Evolutionary conservation across 1,140 invertebrate genomes (phyloP), one percentile per base, ranked within the genome.

Genomic region (Bombus ignitus): DNA sequence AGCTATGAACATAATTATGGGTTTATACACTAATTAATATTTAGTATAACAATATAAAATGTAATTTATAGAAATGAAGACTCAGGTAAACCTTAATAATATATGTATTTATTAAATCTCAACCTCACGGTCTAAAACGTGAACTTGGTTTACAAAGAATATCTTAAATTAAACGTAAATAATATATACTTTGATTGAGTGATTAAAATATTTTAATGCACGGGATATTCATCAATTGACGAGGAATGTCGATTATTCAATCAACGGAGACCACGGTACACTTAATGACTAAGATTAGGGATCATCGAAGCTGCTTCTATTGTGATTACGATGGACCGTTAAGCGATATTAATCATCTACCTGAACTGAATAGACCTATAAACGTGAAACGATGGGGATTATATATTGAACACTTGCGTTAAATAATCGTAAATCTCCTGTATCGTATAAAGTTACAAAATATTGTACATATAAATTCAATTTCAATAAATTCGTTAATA

Each of bases 271-370:
- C 78, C 44, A 53, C 22, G 22, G 72, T 70, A 47, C 72, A 82
- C 68, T 81, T 82, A 66, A 86, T 88, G 72, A 76, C 86, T 75
- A 78, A 75, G 86, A 78, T 89, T 87, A 87, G 88, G 57, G 57
- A 65, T 86, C 71, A 75, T 83, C 75, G 78, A 72, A 57, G 75
- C 79, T 53, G 47, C 59, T 76, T 59, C 77, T 77, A 83, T 79
- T 70, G 74, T 88, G 81, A 88, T 88, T 73, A 87, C 65, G 72
- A 62, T 81, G 53, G 72, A 66, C 44, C 72, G 57, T 57, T 65
- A 87, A 70, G 72, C 71, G 86, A 87, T 87, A 84, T 68, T 39
- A 84, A 86, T 83, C 85, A 73, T 79, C 68, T 72, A 71, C 32
- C 57, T 62, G 42, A 73, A 65, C 57, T 80, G 76, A 80, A 85